Conservation (phyloP, 2,888 invertebrate genomes). For the Arenicola marina region DNA sequence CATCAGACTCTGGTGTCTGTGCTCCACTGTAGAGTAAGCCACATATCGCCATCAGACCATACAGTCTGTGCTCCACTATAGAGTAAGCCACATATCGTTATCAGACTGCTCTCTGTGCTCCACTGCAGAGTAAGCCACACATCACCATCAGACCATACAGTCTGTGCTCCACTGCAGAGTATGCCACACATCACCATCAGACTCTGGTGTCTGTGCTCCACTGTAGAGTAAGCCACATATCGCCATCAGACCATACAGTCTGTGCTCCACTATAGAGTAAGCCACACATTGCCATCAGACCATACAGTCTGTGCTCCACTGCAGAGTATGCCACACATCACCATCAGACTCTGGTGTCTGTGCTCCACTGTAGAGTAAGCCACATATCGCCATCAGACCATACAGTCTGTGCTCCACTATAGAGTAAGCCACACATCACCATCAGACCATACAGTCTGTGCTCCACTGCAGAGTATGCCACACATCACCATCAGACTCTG, state of each 20-base stretch:
- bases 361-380: conserved; percentile 27
- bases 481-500: conserved; percentile 21
- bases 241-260: conserved; percentile 21
- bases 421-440: conserved; percentile 23
- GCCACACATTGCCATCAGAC: conserved; percentile 19
- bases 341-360: conserved; percentile 22
- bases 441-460: conserved; percentile 24
- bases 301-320: conserved; percentile 22
- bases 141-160: conserved; percentile 22
- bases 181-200: conserved; percentile 18
- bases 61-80: conserved; percentile 22
- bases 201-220: conserved; percentile 22
- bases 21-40: conserved; percentile 27
- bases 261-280: conserved; percentile 27
- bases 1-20: conserved; percentile 21
- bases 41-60: conserved; percentile 20
- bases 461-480: conserved; percentile 24
- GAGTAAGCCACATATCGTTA: conserved; percentile 23
- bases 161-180: conserved; percentile 26
- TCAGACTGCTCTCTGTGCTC: conserved; percentile 24
- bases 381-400: conserved; percentile 19
- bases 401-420: conserved; percentile 23
- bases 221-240: conserved; percentile 25
- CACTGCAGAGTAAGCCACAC: conserved; percentile 24
- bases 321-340: conserved; percentile 24